Conservation (phyloP, 2,113 vertebrate genomes). For the Columba janthina region DNA sequence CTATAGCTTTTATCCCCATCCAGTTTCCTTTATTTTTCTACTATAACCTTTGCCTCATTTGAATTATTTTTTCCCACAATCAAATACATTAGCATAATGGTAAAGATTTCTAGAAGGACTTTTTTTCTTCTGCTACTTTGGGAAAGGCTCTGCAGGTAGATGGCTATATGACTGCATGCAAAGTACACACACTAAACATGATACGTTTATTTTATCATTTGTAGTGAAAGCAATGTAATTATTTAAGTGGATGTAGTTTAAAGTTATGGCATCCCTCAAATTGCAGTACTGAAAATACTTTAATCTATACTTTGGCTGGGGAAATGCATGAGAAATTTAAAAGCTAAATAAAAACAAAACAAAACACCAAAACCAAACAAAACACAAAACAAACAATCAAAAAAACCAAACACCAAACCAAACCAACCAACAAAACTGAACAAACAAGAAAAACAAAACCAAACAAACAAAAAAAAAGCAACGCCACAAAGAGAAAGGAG, state of each 20-base stretch:
- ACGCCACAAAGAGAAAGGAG: background rate
- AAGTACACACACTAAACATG: slow-evolving; percentile 16
- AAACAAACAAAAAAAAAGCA: no score
- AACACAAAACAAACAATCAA: no score
- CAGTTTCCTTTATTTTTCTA: slow-evolving; percentile 46
- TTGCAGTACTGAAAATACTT: slow-evolving; percentile 62
- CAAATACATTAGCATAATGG: slow-evolving; percentile 13
- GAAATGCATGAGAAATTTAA: slow-evolving; percentile 1
- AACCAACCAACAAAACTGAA: background rate
- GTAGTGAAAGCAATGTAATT: slow-evolving; percentile 56
- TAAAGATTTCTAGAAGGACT: slow-evolving; percentile 46
- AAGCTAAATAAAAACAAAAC: background rate
- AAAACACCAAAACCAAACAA: no score
- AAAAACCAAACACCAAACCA: no score
- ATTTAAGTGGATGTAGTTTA: slow-evolving; percentile 65
- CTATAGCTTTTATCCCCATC: slow-evolving; percentile 27
- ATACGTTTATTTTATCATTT: slow-evolving; percentile 63
- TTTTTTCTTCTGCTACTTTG: background rate
- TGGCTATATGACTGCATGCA: background rate
- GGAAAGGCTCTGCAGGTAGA: background rate
- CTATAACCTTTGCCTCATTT: slow-evolving; percentile 44
- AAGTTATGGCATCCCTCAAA: slow-evolving; percentile 64
- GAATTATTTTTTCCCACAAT: slow-evolving; percentile 59
- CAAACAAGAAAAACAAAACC: no score
- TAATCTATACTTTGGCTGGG: slow-evolving; percentile 45